Base-by-base conservation (phyloP, 2,888 invertebrate species). In the Colletes collaris region DNA sequence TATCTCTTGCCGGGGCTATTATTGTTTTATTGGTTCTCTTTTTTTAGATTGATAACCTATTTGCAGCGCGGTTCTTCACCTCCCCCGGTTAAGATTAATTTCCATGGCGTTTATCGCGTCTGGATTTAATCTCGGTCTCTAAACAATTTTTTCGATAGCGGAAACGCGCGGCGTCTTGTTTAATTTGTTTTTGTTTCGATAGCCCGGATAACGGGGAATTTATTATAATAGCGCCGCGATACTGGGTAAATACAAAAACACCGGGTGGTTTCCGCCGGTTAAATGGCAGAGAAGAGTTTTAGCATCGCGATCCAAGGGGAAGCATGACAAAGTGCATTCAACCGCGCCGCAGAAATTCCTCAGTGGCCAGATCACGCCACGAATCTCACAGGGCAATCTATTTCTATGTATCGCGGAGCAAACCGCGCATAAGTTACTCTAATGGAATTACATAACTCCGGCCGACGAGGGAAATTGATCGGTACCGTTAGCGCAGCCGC, bases 1-100 rank as follows among this genome's bases (percentile, higher is more conserved):
- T 74, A 74, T n/a, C 55, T 60, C 46, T 46, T n/a, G 44, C 10
- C 68, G 46, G 46, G n/a, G 55, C 52, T 67, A 46, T 68, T 74
- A 67, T 74, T 55, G 55, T 68, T 46, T 35, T 56, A 50, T 74
- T 35, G 40, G 5, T 40, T 40, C 4, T 40, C 40, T 40, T 40
- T 40, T 6, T 6, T 40, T 52, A 59, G 40, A 56, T 69, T 49
- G 53, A 69, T 62, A 27, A 11, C n/a, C 0, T 69, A 69, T 68
- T 74, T 62, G 69, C 62, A 74, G 19, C 55, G 19, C 40, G 74
- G 60, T 69, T 62, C 62, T 74, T 74, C 49, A 62, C 74, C 62
- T 68, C 27, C 27, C 27, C 2, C 27, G 27, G 2, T 27, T 27
- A 27, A 27, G 27, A 27, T 27, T 27, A 27, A 27, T 27, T 27